Evolutionary conservation across 2,888 invertebrate species (phyloP).

Genomic region (Neelides folsomi): DNA sequence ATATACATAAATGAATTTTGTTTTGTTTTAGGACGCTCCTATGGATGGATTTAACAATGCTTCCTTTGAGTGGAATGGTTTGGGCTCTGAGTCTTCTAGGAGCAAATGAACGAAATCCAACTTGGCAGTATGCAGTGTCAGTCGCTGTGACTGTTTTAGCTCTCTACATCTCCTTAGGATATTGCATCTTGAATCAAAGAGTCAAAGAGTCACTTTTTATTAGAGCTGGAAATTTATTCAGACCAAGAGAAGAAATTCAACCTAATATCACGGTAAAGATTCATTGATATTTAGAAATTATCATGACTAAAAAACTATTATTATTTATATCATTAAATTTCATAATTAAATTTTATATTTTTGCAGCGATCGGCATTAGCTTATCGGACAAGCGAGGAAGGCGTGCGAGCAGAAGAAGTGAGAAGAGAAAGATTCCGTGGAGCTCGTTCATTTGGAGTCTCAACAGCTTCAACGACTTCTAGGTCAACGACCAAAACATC

Average conservation of each 20-base stretch:
- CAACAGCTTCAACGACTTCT: slow-evolving; percentile 87
- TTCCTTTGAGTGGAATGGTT: slow-evolving; percentile 67
- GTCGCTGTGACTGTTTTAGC: slow-evolving; percentile 65
- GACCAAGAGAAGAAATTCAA: slow-evolving; percentile 21
- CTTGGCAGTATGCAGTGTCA: slow-evolving; percentile 63
- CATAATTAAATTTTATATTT: neutral
- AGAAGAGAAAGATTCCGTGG: slow-evolving; percentile 45
- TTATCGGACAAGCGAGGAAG: slow-evolving; percentile 48
- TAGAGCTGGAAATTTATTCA: slow-evolving; percentile 42
- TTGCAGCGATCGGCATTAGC: slow-evolving; percentile 62
- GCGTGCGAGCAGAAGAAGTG: slow-evolving; percentile 37
- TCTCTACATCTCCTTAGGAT: slow-evolving; percentile 67
- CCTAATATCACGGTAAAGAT: slow-evolving; percentile 39
- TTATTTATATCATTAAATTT: too few relatives aligned
- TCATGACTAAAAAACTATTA: too few relatives aligned
- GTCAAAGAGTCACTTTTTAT: slow-evolving; percentile 63
- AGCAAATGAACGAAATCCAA: slow-evolving; percentile 58
- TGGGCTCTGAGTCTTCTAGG: slow-evolving; percentile 74
- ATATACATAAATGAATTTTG: neutral
- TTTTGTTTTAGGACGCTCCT: slow-evolving; percentile 54
- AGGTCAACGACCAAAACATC: slow-evolving; percentile 87
- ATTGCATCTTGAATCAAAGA: slow-evolving; percentile 72
- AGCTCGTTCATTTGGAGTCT: slow-evolving; percentile 72
- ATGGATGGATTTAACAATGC: slow-evolving; percentile 71
- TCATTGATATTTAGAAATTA: slow-evolving; percentile 4